phyloP scores from a whole-genome alignment of 2,797 vertebrate genomes.

The Poeciliopsis presidionis region DNA sequence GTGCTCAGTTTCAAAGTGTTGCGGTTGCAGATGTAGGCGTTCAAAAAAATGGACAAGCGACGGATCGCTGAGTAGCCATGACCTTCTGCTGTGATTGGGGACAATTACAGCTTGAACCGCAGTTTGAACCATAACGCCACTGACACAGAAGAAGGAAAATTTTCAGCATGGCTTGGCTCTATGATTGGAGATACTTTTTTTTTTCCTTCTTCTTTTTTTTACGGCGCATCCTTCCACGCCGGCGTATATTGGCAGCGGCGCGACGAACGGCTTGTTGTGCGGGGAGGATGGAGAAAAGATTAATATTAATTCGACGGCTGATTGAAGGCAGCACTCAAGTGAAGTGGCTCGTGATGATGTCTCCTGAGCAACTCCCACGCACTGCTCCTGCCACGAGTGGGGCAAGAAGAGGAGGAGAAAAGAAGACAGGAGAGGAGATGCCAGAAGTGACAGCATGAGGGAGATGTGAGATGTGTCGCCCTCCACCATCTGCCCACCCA shows the following conservation, averaged over 20 bases:
- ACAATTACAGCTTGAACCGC: conserved; percentile 70
- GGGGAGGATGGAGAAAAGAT: conserved; percentile 54
- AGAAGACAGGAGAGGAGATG: conserved; percentile 34
- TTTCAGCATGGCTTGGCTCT: conserved; percentile 21
- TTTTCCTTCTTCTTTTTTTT: conserved; percentile 16
- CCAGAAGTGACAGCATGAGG: conserved; percentile 43
- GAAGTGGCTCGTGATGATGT: conserved; percentile 75
- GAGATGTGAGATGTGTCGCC: conserved; percentile 29
- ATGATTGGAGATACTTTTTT: conserved; percentile 10
- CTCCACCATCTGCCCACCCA: conserved; percentile 33
- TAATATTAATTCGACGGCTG: conserved; percentile 80
- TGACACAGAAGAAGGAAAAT: conserved; percentile 37
- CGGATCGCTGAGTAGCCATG: conserved; percentile 61
- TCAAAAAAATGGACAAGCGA: conserved; percentile 23
- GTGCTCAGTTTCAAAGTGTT: conserved; percentile 1
- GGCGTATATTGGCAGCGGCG: conserved; percentile 57
- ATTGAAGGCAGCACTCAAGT: conserved; percentile 77
- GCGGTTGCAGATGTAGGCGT: conserved; percentile 7
- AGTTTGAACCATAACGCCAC: conserved; percentile 62
- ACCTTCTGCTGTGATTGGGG: conserved; percentile 76
- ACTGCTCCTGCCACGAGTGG: conserved; percentile 50
- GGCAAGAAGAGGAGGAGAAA: conserved; percentile 25
- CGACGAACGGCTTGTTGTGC: conserved; percentile 53
- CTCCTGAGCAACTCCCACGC: conserved; percentile 78
- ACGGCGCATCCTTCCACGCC: conserved; percentile 29